Conservation (phyloP, 2,888 invertebrate genomes). For the Luperina nickerlii region DNA sequence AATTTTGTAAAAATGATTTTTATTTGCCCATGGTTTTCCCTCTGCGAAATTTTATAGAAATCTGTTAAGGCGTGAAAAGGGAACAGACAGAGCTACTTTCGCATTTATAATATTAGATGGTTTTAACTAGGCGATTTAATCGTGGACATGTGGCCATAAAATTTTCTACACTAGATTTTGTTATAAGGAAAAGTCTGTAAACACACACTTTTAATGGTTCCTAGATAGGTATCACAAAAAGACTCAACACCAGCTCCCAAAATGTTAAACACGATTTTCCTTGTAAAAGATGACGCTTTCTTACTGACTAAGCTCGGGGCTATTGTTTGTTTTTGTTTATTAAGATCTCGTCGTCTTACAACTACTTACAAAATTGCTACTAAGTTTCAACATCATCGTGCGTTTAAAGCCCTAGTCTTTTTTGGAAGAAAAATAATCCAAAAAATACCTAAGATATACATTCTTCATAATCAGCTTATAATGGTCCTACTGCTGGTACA, state of each 20-base stretch:
- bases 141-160: not conserved
- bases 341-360: not conserved
- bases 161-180: not conserved
- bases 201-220: no score
- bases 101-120: no score
- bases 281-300: conserved; percentile 38
- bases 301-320: conserved; percentile 1
- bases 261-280: conserved; percentile 31
- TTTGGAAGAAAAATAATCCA: not conserved
- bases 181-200: conserved; percentile 1
- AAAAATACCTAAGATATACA: no score
- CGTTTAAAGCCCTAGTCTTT: not conserved
- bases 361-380: not conserved
- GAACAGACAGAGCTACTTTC: no score
- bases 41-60: no score
- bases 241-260: conserved; percentile 6
- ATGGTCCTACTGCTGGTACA: no score
- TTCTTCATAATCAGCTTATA: no score
- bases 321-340: conserved; percentile 6
- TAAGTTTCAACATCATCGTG: not conserved
- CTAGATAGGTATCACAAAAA: no score
- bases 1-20: no score
- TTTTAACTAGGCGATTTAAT: no score
- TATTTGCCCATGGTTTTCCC: no score
- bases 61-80: no score